A percentile compares a stretch with the other conserved stretches of the same genome.
These are phyloP conservation scores for Acanthopleura granulata DNA, from an alignment of 2,888 invertebrate species.

Conservation along the genomic window DNA sequence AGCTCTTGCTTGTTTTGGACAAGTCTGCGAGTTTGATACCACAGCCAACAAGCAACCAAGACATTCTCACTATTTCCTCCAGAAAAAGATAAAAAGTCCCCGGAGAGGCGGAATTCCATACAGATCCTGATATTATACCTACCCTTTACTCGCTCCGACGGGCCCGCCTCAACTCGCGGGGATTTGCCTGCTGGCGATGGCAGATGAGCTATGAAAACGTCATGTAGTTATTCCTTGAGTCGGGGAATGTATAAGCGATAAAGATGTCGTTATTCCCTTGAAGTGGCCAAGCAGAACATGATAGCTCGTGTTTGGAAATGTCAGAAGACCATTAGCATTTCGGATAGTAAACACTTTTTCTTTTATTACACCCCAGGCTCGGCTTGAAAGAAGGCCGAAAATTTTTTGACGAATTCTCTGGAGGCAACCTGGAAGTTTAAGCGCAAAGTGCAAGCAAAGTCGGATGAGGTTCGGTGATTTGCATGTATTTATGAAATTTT, in stretches of 20 bases:
- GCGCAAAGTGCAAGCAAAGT: too few relatives aligned
- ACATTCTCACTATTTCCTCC: background rate
- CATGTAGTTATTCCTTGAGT: background rate
- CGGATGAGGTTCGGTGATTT: too few relatives aligned
- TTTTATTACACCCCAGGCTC: background rate
- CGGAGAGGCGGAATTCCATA: background rate
- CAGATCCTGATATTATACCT: conserved; percentile 2
- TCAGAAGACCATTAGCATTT: background rate
- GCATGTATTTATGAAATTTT: too few relatives aligned
- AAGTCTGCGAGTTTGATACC: background rate
- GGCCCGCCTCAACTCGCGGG: background rate
- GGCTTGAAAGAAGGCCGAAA: too few relatives aligned
- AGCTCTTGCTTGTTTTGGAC: too few relatives aligned
- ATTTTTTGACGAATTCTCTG: too few relatives aligned
- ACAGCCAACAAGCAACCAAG: background rate
- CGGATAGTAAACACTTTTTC: background rate
- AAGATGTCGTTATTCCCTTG: conserved; percentile 4
- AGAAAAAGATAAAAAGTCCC: conserved; percentile 3
- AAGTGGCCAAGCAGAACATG: too few relatives aligned
- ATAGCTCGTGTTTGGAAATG: conserved; percentile 1
- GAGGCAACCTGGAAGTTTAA: too few relatives aligned
- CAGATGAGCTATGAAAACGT: conserved; percentile 4
- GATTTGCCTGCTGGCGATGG: background rate
- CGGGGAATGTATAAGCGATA: conserved; percentile 5
- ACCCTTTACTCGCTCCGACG: conserved; percentile 3